A percentile compares a stretch with the other conserved stretches of the same genome.
phyloP scores from a whole-genome alignment of 2,113 vertebrate genomes.

The Stegostoma tigrinum region DNA sequence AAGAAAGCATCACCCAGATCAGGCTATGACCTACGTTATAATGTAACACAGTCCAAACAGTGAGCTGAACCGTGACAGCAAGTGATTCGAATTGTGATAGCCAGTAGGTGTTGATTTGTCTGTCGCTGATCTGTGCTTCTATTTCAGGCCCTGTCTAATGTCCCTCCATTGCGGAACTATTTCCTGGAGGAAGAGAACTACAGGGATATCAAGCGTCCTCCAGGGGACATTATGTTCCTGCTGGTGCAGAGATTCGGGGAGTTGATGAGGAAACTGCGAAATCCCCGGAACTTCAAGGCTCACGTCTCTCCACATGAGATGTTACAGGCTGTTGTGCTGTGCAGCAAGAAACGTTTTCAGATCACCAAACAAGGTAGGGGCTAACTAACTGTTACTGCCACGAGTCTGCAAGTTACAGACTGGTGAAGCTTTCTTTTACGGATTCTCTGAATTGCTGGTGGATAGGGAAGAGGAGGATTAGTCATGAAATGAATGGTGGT shows the following conservation, averaged over 20 bases:
- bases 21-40: not conserved
- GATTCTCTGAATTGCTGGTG: not conserved
- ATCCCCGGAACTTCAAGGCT: slow-evolving; percentile 94
- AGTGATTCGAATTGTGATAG: not conserved
- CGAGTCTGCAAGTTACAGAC: not conserved
- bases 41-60: not conserved
- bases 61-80: not conserved
- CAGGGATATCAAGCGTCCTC: slow-evolving; percentile 73
- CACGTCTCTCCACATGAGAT: slow-evolving; percentile 96
- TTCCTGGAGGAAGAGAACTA: slow-evolving; percentile 97
- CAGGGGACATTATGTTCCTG: slow-evolving; percentile 94
- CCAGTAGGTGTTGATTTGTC: not conserved
- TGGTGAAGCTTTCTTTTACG: not conserved
- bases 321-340: slow-evolving; percentile 93
- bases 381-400: not conserved
- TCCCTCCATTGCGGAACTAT: slow-evolving; percentile 88
- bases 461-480: no score
- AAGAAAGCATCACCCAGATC: not conserved
- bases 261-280: slow-evolving; percentile 95
- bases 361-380: slow-evolving; percentile 87
- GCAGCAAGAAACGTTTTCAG: slow-evolving; percentile 97
- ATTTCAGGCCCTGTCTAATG: slow-evolving; percentile 83
- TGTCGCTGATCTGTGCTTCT: not conserved
- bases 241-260: slow-evolving; percentile 94
- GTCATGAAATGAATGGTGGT: not conserved